Evolutionary conservation across 1,140 invertebrate species (phyloP).

Genomic region (Drosophila kanapiae): DNA sequence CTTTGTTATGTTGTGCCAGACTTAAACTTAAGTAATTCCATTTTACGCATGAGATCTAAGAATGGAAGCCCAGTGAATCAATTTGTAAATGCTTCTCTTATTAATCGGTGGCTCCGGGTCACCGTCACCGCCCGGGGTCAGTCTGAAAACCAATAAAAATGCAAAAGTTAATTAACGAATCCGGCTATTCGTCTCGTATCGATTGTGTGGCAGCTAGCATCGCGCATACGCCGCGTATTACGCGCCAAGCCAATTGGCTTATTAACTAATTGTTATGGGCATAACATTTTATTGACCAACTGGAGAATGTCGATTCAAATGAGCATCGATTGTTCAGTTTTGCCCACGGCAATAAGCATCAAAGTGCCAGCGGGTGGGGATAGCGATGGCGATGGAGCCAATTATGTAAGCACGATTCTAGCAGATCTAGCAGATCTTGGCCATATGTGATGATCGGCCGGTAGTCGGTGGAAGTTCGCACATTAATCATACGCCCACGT

Average conservation of each 20-base stretch:
- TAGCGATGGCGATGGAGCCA: conserved; percentile 11
- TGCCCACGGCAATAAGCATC: conserved; percentile 29
- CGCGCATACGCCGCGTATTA: conserved; percentile 63
- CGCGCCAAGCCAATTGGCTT: conserved; percentile 52
- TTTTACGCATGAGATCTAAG: conserved; percentile 57
- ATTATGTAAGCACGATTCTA: conserved; percentile 62
- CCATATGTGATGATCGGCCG: conserved; percentile 24
- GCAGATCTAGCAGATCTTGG: conserved; percentile 35
- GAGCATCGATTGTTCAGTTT: conserved; percentile 28
- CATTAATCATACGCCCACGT: conserved; percentile 65
- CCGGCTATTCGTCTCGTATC: conserved; percentile 19
- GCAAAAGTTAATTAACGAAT: conserved; percentile 78
- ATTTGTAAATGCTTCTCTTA: conserved; percentile 76
- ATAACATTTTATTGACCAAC: conserved; percentile 52
- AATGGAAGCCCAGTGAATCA: conserved; percentile 40
- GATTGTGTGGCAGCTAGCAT: conserved; percentile 3
- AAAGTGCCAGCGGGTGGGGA: conserved; percentile 3
- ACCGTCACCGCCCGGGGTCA: conserved; percentile 8
- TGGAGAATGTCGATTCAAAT: conserved; percentile 57
- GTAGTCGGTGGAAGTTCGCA: conserved; percentile 48
- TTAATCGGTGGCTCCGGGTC: conserved; percentile 24
- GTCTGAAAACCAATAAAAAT: conserved; percentile 69
- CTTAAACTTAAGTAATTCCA: conserved; percentile 60
- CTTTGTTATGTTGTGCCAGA: conserved; percentile 71
- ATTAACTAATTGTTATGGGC: conserved; percentile 72